Conservation (phyloP, 2,113 vertebrate genomes). For the Myiagra hebetior region DNA sequence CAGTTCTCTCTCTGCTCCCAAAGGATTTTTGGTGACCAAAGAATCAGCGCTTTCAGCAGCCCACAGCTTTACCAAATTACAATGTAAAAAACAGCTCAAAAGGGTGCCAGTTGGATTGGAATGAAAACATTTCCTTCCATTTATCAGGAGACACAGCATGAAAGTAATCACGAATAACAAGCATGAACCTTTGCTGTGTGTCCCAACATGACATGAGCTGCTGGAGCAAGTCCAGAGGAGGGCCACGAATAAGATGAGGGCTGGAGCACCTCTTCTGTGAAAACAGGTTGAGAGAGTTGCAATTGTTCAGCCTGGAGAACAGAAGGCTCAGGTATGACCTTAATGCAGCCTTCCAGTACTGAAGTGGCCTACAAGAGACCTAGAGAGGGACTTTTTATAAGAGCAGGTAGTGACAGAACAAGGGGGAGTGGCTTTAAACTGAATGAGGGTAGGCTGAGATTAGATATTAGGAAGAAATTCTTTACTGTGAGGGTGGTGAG, state of each 20-base stretch:
- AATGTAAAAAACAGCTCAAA: not conserved
- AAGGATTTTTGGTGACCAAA: not conserved
- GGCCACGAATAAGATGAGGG: fast-evolving
- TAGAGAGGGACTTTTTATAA: not conserved
- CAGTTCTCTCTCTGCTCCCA: no score
- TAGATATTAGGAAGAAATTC: not conserved
- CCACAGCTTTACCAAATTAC: not conserved
- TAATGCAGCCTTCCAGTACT: not conserved
- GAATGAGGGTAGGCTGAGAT: not conserved
- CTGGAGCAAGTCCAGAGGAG: not conserved
- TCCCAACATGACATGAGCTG: not conserved
- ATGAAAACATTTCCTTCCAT: not conserved
- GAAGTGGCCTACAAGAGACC: not conserved
- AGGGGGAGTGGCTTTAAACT: not conserved
- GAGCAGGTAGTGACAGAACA: not conserved
- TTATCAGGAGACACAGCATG: not conserved
- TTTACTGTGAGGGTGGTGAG: not conserved
- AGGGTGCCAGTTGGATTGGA: not conserved
- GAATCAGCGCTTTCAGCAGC: not conserved
- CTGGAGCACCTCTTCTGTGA: not conserved
- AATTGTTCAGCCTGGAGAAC: not conserved
- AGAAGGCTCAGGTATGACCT: not conserved
- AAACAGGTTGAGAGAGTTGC: not conserved
- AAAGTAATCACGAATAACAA: not conserved
- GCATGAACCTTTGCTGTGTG: not conserved